phyloP scores from a whole-genome alignment of 2,888 invertebrate species.

The Orchesella flavescens region DNA sequence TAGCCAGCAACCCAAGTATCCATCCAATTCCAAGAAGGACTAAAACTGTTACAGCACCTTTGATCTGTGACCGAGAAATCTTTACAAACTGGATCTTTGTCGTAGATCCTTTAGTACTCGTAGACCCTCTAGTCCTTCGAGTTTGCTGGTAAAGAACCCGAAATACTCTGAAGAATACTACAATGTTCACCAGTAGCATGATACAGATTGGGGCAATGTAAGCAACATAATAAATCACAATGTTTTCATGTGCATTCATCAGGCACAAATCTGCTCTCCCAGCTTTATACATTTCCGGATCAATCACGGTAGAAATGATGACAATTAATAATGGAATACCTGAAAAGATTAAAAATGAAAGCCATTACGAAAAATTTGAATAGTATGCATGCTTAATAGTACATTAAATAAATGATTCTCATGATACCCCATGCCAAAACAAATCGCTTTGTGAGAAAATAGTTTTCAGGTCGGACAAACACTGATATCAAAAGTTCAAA shows the following conservation, averaged over 20 bases:
- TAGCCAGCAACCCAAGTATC: constrained; percentile 69
- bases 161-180: constrained; percentile 75
- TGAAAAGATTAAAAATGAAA: too few species aligned
- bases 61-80: constrained; percentile 70
- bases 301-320: constrained; percentile 73
- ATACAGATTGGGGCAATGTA: constrained; percentile 75
- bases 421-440: constrained; percentile 76
- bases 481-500: constrained; percentile 76
- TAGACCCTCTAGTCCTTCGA: constrained; percentile 37
- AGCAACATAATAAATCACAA: constrained; percentile 74
- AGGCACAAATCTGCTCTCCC: constrained; percentile 74
- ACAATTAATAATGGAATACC: constrained; percentile 75
- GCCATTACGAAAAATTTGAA: too few species aligned
- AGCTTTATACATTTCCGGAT: constrained; percentile 74
- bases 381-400: too few species aligned
- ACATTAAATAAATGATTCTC: too few species aligned
- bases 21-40: constrained; percentile 71
- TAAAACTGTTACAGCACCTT: constrained; percentile 69
- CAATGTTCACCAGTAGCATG: constrained; percentile 74
- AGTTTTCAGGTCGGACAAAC: constrained; percentile 76
- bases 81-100: constrained; percentile 42
- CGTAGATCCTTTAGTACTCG: background rate
- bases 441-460: constrained; percentile 76
- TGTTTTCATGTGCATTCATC: constrained; percentile 74
- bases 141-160: constrained; percentile 73